These are phyloP conservation scores for Lepidochrysops patricia DNA, from an alignment of 2,888 invertebrate species.

Conservation along the genomic window DNA sequence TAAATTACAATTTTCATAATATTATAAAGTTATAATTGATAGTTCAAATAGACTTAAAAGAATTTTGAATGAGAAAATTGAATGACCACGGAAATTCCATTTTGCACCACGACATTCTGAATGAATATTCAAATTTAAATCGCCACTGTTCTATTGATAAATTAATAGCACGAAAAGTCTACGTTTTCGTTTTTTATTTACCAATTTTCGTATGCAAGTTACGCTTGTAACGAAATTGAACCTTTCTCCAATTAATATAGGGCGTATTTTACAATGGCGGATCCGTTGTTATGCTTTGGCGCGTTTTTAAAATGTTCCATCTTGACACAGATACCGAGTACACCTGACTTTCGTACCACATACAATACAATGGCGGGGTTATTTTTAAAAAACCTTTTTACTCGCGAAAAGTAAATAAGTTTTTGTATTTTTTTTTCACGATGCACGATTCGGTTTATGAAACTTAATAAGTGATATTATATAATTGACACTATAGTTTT, in stretches of 20 bases:
- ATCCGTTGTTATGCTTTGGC: slow-evolving; percentile 23
- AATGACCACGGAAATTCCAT: too few relatives aligned
- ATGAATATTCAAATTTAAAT: too few relatives aligned
- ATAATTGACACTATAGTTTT: too few relatives aligned
- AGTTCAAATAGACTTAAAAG: too few relatives aligned
- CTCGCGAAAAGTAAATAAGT: slow-evolving; percentile 2
- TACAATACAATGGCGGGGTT: slow-evolving; percentile 22
- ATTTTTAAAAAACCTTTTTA: slow-evolving; percentile 13
- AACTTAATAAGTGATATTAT: too few relatives aligned
- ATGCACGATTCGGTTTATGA: background rate
- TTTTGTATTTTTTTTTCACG: background rate
- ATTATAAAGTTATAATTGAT: too few relatives aligned
- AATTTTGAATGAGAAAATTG: too few relatives aligned
- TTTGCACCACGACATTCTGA: too few relatives aligned
- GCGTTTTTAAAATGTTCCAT: slow-evolving; percentile 39
- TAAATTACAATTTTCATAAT: background rate
- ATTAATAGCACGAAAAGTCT: background rate
- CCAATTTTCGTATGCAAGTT: background rate
- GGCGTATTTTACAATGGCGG: slow-evolving; percentile 17
- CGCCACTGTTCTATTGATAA: background rate
- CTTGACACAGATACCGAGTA: slow-evolving; percentile 48
- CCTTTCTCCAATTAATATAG: background rate
- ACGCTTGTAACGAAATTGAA: background rate
- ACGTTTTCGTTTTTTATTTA: background rate
- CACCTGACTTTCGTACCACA: slow-evolving; percentile 32